Conservation (phyloP, 2,797 vertebrate species). For the Neomorphus geoffroyi region DNA sequence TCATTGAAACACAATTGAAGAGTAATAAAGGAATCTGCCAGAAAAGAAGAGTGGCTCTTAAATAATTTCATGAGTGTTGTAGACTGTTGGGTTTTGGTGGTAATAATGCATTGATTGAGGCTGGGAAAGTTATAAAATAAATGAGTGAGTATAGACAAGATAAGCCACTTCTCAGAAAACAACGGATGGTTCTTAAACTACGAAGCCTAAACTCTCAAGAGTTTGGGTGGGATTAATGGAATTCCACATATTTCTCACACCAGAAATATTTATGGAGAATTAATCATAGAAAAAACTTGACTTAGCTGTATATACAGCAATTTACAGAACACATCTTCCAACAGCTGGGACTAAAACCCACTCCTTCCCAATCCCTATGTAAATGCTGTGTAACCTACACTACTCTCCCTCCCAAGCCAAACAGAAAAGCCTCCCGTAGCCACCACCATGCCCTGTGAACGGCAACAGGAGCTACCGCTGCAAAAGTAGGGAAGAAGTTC, state of each 20-base stretch:
- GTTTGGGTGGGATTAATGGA: background rate
- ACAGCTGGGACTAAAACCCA: background rate
- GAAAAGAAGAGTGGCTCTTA: background rate
- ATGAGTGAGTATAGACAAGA: background rate
- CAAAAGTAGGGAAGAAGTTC: background rate
- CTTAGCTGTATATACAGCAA: background rate
- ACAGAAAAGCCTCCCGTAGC: background rate
- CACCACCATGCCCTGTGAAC: background rate
- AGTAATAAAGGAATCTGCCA: background rate
- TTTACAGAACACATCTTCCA: background rate
- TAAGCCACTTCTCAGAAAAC: background rate
- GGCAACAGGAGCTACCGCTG: background rate
- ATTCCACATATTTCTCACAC: background rate
- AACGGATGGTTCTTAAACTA: background rate
- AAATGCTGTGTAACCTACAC: background rate
- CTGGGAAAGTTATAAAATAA: background rate
- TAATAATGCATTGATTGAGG: background rate
- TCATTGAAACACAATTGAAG: background rate
- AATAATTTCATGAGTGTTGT: background rate
- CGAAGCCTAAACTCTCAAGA: background rate
- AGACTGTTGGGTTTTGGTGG: background rate
- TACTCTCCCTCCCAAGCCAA: background rate
- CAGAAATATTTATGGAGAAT: background rate
- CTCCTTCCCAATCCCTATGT: background rate
- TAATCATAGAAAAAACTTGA: background rate